phyloP scores from a whole-genome alignment of 2,113 vertebrate genomes.

The Microtus pennsylvanicus region DNA sequence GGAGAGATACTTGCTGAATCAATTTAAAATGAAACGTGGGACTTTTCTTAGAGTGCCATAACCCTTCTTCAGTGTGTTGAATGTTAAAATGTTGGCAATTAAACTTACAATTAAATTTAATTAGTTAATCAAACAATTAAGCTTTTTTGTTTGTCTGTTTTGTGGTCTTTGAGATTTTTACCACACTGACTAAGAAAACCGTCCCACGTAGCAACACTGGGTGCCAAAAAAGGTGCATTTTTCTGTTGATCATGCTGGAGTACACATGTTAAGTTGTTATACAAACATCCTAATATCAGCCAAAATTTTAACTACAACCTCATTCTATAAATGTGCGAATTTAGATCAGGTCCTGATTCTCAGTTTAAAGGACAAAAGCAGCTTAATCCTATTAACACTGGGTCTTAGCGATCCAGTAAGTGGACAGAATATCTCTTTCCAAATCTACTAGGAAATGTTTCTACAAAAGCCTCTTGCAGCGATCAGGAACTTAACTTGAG shows the following conservation, averaged over 20 bases:
- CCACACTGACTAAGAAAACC: not conserved
- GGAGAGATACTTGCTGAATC: not conserved
- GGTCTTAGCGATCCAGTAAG: not conserved
- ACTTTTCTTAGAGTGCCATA: not conserved
- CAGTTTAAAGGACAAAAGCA: not conserved
- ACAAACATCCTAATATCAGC: not conserved
- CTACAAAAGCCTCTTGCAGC: not conserved
- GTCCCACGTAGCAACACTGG: not conserved
- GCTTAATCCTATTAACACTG: not conserved
- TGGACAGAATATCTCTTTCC: not conserved
- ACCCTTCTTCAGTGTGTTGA: not conserved
- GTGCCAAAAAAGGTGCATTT: not conserved
- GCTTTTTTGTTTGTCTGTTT: not conserved
- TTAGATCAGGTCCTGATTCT: not conserved
- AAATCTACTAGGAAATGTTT: not conserved
- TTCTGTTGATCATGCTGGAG: not conserved
- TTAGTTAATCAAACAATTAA: not conserved
- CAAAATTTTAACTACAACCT: not conserved
- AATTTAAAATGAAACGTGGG: not conserved
- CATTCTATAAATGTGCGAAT: not conserved
- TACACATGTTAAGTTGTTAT: not conserved
- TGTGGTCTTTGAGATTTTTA: not conserved
- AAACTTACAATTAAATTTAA: not conserved
- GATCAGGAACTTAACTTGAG: not conserved
- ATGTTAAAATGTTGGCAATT: not conserved